Base-by-base conservation (phyloP, 2,888 invertebrate species). In the Dynastes tityus region DNA sequence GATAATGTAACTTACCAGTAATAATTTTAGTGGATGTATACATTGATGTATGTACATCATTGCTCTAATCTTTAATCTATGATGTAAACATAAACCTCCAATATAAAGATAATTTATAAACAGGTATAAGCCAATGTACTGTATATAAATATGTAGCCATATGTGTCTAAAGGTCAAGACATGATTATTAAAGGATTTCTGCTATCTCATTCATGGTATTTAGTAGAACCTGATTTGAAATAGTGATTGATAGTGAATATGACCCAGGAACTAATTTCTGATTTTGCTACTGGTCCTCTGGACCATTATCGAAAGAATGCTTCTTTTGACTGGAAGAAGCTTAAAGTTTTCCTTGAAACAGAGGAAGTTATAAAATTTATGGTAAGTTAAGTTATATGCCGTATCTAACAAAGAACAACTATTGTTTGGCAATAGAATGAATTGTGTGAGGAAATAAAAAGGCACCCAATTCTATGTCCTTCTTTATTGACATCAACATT, bases 261-360 rank as follows among this genome's bases (percentile, higher is more conserved):
- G 67, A 3, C 11, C 3, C 32, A 45, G 55, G 55, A 71, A 13
- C 32, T 77, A 49, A 70, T 77, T 9, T 49, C 63, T 9, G 79
- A 79, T 68, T 91, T 94, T 80, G 92, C 92, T 16, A 87, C 88
- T 37, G 94, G 95, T 4, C 93, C 92, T 16, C 87, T 95, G 79
- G 92, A 93, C 83, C 85, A 83, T 4, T 94, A 93, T 84, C 90
- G 95, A 73, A 91, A 91, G 81, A 90, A 90, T 81, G 92, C 94
- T 0, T 89, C 92, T 0, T 95, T 95, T 84, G 92, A 94, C 83
- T 93, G 94, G 92, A 92, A 93, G 67, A 92, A 92, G 78, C 83
- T 92, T 85, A 90, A 89, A 85, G 79, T 91, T 3, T 86, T 90
- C 75, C 82, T 92, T 37, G 91, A 92, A 82, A 89, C 89, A 63